Evolutionary conservation across 2,888 invertebrate genomes (phyloP), one percentile per base, ranked within the genome.

Genomic region (Tiphia femorata): DNA sequence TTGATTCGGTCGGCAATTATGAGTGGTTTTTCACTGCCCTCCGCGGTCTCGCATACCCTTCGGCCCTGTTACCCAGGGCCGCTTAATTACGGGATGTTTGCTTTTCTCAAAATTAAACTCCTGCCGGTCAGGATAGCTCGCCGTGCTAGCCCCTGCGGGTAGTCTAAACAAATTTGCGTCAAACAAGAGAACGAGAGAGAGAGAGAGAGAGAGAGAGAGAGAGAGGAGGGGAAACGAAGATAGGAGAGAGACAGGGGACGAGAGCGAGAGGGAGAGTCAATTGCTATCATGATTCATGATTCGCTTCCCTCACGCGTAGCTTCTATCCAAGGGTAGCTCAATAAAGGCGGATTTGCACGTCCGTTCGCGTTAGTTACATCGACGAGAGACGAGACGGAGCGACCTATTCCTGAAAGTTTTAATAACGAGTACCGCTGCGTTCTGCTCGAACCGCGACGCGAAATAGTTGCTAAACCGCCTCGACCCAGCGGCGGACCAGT

Each of bases 101-200:
- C 74, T 62, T 77, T 75, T 70, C 77, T 75, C 76, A 76, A 77
- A 77, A 77, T 77, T 76, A 77, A 77, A 77, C 74, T 72, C 64
- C 64, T 60, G 42, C 51, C 41, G 61, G 58, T 62, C 62, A 50
- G 58, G 54, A 50, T 53, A 58, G 57, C 61, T 58, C 60, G 58
- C 59, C 57, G 53, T 41, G 48, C 46, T 37, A 52, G 50, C 62
- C 70, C n/a, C 68, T 58, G 58, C 37, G 67, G 68, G 59, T 64
- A 72, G 62, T 73, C 68, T 64, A 69, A 75, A 75, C 70, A 72
- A 70, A 73, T 75, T 70, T 64, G 64, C 67, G 65, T 68, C 53
- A 52, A 59, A 58, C 65, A 49, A 56, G 59, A 49, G 62, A 57
- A 50, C 49, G 40, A n/a, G n/a, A n/a, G n/a, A n/a, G n/a, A n/a